Conservation (phyloP, 2,113 vertebrate genomes). For the Anguilla rostrata region DNA sequence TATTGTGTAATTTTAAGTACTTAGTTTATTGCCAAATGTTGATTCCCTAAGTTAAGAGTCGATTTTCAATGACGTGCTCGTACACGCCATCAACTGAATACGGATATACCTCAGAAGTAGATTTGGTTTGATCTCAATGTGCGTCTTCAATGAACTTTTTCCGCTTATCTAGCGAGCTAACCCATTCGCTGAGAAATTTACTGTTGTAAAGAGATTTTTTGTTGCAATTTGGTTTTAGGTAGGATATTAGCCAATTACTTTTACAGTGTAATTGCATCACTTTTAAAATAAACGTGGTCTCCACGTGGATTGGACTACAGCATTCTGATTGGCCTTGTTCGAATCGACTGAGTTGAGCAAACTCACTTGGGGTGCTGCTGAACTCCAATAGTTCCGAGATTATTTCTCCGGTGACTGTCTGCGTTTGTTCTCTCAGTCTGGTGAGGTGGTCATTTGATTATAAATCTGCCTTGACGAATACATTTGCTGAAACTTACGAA, state of each 20-base stretch:
- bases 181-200: background rate
- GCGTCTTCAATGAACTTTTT: background rate
- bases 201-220: background rate
- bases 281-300: background rate
- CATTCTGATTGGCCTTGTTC: conserved; percentile 46
- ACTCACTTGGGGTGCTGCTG: conserved; percentile 41
- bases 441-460: background rate
- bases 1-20: background rate
- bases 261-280: background rate
- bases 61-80: background rate
- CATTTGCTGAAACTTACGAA: background rate
- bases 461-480: background rate
- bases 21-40: background rate
- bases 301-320: conserved; percentile 45
- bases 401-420: no score
- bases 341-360: background rate
- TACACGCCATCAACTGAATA: background rate
- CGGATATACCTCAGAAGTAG: background rate
- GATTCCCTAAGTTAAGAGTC: background rate
- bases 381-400: background rate
- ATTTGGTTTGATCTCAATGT: background rate
- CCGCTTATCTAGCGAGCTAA: background rate
- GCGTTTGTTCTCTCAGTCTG: background rate
- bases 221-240: background rate
- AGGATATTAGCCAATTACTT: background rate